Evolutionary conservation across 2,113 vertebrate genomes (phyloP).

Genomic region (Sinocyclocheilus anophthalmus): DNA sequence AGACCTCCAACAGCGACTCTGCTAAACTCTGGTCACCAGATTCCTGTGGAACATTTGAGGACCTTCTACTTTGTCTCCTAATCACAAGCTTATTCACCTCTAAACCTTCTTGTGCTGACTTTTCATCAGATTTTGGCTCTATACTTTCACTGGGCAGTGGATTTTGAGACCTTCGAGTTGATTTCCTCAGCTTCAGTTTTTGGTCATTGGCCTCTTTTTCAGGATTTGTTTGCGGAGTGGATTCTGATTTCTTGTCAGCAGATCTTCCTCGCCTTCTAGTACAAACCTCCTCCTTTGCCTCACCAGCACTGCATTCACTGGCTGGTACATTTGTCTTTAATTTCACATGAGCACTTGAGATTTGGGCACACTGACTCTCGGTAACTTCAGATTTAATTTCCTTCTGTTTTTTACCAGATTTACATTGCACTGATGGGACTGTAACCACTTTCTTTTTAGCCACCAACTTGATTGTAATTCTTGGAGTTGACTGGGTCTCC

Average conservation of each 20-base stretch:
- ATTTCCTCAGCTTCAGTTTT: constrained; percentile 60
- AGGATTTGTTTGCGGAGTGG: constrained; percentile 55
- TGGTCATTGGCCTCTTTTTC: constrained; percentile 68
- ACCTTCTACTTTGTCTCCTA: constrained; percentile 66
- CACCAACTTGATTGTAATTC: constrained; percentile 80
- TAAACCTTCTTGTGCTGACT: constrained; percentile 58
- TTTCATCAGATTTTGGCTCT: constrained; percentile 65
- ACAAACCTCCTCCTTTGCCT: constrained; percentile 56
- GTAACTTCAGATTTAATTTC: constrained; percentile 79
- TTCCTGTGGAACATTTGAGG: constrained; percentile 52
- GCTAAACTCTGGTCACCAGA: constrained; percentile 53
- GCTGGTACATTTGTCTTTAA: constrained; percentile 74
- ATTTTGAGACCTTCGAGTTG: constrained; percentile 51
- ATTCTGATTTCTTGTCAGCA: constrained; percentile 65
- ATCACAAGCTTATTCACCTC: constrained; percentile 63
- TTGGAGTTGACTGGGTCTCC: constrained; percentile 65
- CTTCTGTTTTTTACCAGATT: constrained; percentile 73
- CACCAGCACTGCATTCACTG: constrained; percentile 61
- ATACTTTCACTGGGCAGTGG: constrained; percentile 52
- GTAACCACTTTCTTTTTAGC: constrained; percentile 74
- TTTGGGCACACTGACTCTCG: constrained; percentile 76
- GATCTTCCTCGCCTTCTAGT: constrained; percentile 73
- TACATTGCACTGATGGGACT: constrained; percentile 64
- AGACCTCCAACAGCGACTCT: constrained; percentile 64
- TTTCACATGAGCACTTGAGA: constrained; percentile 80